Percentiles rank a stretch among this genome's conserved stretches.
Conservation (phyloP, 1,140 invertebrate genomes). For the Myzus persicae region DNA sequence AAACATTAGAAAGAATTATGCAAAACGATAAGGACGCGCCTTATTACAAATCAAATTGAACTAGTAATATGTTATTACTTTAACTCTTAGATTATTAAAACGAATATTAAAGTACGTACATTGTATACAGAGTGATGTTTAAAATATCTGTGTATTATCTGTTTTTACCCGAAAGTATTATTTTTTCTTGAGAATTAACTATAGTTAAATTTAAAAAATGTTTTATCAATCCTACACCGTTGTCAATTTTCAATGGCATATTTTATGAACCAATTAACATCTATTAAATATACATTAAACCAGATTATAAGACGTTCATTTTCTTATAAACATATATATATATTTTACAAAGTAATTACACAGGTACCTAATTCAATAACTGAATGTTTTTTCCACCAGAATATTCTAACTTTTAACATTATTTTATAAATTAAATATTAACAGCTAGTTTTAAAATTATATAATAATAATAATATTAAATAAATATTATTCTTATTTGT, state of each 20-base stretch:
- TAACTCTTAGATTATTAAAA: constrained; percentile 30
- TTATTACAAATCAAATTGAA: constrained; percentile 46
- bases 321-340: background rate
- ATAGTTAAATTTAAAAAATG: background rate
- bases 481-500: background rate
- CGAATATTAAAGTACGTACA: constrained; percentile 17
- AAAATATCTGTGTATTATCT: background rate
- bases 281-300: background rate
- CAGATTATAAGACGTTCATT: background rate
- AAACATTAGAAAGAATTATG: constrained; percentile 44
- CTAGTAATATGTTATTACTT: constrained; percentile 30
- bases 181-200: background rate
- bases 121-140: constrained; percentile 16
- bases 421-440: background rate
- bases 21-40: constrained; percentile 53
- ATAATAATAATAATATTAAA: background rate
- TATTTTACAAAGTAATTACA: background rate
- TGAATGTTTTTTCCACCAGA: background rate
- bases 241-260: background rate
- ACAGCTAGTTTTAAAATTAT: background rate
- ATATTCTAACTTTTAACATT: background rate
- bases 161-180: background rate
- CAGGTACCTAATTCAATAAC: background rate
- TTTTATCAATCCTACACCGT: background rate
- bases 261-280: background rate